Base-by-base conservation (phyloP, 2,797 vertebrate species). In the Cichlasoma orientale region DNA sequence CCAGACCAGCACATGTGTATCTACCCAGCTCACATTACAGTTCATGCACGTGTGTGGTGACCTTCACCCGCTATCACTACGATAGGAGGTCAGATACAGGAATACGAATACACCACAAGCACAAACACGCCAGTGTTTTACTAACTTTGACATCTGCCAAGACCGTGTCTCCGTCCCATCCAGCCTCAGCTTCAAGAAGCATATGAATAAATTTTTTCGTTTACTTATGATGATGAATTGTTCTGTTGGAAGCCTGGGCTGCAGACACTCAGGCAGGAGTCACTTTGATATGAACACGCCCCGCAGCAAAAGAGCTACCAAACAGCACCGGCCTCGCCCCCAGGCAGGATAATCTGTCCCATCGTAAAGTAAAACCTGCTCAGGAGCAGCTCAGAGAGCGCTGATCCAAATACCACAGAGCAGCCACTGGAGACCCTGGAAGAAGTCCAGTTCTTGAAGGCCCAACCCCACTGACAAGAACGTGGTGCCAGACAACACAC, bases 1-100 rank as follows among this genome's bases (percentile, higher is more conserved):
- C 56, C 82, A 80, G 78, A 88, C 70, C 79, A 59, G 74, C 53
- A 5, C 47, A 74, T 1, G 19, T n/a, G 8, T 10, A 50, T 27
- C 29, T 23, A 33, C 61, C 14, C 69, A 38, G 56, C 50, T 38
- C 59, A 56, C 19, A 41, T 33, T 38, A 31, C 4, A 16, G 54
- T 18, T 19, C 55, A 21, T 5, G 21, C 63, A 21, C 19, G 3
- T n/a, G 52, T 44, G 14, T 21, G 13, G 18, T 71, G 75, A 72
- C 69, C 72, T 72, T 8, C 18, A 38, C 12, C 70, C 63, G 63
- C 47, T 74, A 71, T 78, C 69, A 29, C 44, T 23, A 0, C 14
- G 68, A 82, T n/a, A 71, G 16, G 10, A 36, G 12, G 11, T 4
- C 1, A 56, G 72, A 80, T 77, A 72, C 0, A 33, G 7, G 27